These are phyloP conservation scores for Mormyrops boulengeri DNA, from an alignment of 2,797 vertebrate species.

Conservation along the genomic window DNA sequence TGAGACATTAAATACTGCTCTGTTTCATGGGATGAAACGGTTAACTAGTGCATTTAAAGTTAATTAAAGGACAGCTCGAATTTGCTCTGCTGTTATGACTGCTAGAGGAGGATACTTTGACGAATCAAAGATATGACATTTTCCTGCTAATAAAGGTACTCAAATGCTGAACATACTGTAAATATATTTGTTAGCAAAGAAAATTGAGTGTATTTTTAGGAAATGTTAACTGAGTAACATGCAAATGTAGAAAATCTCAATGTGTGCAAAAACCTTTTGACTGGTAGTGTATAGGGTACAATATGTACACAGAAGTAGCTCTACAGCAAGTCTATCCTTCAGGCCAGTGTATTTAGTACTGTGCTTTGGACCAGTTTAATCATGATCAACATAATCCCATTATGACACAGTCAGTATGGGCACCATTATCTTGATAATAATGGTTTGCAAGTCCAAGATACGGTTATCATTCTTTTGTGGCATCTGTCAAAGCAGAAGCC, in stretches of 20 bases:
- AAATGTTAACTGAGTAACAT: not conserved
- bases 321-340: not conserved
- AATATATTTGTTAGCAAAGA: not conserved
- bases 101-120: not conserved
- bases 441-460: not conserved
- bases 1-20: no score
- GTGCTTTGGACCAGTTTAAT: not conserved
- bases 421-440: not conserved
- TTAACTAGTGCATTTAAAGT: no score
- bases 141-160: not conserved
- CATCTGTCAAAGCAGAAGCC: not conserved
- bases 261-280: not conserved
- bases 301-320: not conserved
- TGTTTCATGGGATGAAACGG: no score
- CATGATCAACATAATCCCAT: not conserved
- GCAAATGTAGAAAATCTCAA: not conserved
- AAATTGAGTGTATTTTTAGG: not conserved
- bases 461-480: constrained; percentile 2
- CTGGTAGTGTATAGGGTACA: not conserved
- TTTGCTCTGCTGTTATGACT: not conserved
- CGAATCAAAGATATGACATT: not conserved
- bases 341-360: not conserved
- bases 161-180: not conserved
- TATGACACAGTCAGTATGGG: not conserved
- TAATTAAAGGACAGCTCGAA: not conserved